These are phyloP conservation scores for Dilophus febrilis DNA, from an alignment of 2,888 invertebrate genomes.

Conservation along the genomic window DNA sequence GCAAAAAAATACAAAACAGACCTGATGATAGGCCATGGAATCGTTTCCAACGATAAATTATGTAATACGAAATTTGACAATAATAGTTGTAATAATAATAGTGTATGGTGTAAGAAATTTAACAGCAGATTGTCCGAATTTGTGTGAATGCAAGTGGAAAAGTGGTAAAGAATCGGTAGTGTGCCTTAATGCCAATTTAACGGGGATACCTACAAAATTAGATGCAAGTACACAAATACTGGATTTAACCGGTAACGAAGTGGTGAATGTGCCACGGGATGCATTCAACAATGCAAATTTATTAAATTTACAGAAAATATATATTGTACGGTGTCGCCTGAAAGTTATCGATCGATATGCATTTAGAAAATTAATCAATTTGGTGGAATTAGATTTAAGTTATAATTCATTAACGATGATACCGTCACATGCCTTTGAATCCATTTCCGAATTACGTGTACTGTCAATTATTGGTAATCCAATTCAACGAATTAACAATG, in stretches of 20 bases:
- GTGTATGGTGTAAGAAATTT: conserved; percentile 17
- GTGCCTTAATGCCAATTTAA: conserved; percentile 59
- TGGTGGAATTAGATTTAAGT: conserved; percentile 67
- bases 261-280: conserved; percentile 47
- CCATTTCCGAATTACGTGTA: conserved; percentile 56
- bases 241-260: conserved; percentile 57
- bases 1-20: conserved; percentile 3
- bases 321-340: conserved; percentile 51
- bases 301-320: conserved; percentile 64
- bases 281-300: conserved; percentile 59
- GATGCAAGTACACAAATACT: conserved; percentile 66
- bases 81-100: conserved; percentile 1
- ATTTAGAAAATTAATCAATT: conserved; percentile 59
- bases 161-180: conserved; percentile 71
- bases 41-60: neutral
- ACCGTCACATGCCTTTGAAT: conserved; percentile 55
- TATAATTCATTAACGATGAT: conserved; percentile 48
- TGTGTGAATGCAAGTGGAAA: conserved; percentile 81
- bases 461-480: conserved; percentile 59
- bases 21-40: conserved; percentile 7
- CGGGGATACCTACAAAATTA: conserved; percentile 52
- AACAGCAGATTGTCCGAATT: conserved; percentile 48
- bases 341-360: conserved; percentile 52
- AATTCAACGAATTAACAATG: conserved; percentile 48
- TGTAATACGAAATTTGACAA: neutral